Conservation (phyloP, 2,888 invertebrate species). For the Nomada hirtipes region DNA sequence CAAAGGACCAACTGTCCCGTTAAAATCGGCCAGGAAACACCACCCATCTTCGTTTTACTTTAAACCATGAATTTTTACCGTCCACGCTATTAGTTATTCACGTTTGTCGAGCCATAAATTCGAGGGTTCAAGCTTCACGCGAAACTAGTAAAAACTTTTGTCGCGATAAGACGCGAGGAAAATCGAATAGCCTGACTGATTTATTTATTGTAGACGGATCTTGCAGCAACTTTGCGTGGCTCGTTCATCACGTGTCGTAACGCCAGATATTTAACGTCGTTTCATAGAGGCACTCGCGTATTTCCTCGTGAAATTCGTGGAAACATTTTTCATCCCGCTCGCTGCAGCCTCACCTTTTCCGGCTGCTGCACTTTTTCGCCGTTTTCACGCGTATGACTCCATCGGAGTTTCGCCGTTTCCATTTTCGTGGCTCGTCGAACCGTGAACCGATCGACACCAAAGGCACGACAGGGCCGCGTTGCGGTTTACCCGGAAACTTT, state of each 20-base stretch:
- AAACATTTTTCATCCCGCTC: not conserved
- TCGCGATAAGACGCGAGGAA: constrained; percentile 22
- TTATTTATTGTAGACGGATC: constrained; percentile 20
- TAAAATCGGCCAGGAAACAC: not conserved
- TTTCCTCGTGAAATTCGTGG: not conserved
- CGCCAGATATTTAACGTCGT: constrained; percentile 19
- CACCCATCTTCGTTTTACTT: not conserved
- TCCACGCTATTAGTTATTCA: constrained; percentile 2
- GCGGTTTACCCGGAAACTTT: not conserved
- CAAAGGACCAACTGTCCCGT: not conserved
- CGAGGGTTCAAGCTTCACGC: not conserved
- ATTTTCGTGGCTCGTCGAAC: constrained; percentile 2
- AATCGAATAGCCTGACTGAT: constrained; percentile 49
- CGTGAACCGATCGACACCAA: not conserved
- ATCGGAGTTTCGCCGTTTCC: not conserved
- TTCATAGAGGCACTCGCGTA: not conserved
- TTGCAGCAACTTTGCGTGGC: constrained; percentile 26
- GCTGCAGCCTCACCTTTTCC: not conserved
- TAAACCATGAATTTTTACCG: not conserved
- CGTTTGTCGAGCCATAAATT: constrained; percentile 23
- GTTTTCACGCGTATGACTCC: not conserved
- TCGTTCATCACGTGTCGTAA: constrained; percentile 40
- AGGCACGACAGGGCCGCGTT: no score
- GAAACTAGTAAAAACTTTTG: constrained; percentile 14
- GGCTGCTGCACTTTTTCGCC: not conserved